Evolutionary conservation across 2,113 vertebrate species (phyloP).

Genomic region (Epinephelus moara): DNA sequence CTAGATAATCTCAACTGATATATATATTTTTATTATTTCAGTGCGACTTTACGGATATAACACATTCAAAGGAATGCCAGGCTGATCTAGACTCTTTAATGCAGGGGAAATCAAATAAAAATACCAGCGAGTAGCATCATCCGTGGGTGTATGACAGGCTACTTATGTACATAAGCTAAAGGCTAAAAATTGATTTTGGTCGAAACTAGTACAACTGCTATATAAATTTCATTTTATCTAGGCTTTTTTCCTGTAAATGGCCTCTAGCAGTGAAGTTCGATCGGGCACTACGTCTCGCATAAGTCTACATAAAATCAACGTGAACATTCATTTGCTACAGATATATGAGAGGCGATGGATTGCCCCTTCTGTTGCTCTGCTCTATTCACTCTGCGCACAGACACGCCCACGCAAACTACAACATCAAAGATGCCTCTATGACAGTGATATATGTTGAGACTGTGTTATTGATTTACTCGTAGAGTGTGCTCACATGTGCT

Average conservation of each 20-base stretch:
- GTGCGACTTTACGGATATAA: not conserved
- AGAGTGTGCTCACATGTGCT: conserved; percentile 1
- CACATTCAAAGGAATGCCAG: not conserved
- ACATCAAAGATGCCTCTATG: conserved; percentile 24
- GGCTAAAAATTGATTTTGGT: conserved; percentile 40
- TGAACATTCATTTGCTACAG: not conserved
- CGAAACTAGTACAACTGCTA: conserved; percentile 19
- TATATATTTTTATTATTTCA: not conserved
- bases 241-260: not conserved
- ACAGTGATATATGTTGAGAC: not conserved
- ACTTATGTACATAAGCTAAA: conserved; percentile 25
- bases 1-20: not conserved
- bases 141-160: conserved; percentile 34
- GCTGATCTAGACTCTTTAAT: not conserved
- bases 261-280: conserved; percentile 3
- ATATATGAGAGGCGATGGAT: not conserved
- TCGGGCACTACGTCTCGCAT: not conserved
- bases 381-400: conserved; percentile 15
- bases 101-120: conserved; percentile 11
- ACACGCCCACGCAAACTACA: conserved; percentile 25
- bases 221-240: conserved; percentile 18
- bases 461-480: conserved; percentile 16
- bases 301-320: conserved; percentile 8
- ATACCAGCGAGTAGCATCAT: conserved; percentile 19
- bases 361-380: not conserved